Conservation (phyloP, 2,113 vertebrate genomes). For the Triplophysa dalaica region DNA sequence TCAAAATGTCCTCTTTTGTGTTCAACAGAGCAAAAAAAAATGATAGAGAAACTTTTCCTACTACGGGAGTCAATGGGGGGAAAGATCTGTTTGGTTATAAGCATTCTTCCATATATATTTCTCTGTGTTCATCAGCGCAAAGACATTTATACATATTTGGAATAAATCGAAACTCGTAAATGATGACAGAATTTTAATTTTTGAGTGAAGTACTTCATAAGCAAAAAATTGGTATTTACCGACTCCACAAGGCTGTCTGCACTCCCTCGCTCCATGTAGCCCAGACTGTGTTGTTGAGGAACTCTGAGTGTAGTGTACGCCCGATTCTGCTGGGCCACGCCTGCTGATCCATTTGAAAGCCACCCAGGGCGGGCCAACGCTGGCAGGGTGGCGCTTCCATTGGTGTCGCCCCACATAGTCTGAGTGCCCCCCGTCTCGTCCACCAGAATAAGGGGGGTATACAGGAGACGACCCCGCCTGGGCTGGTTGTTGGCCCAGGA, state of each 20-base stretch:
- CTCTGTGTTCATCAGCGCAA: too few relatives aligned
- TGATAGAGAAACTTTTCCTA: too few relatives aligned
- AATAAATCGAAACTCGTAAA: too few relatives aligned
- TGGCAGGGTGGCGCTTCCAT: conserved; percentile 57
- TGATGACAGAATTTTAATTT: too few relatives aligned
- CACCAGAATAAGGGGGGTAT: conserved; percentile 85
- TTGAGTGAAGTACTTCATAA: background rate
- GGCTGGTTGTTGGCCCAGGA: conserved; percentile 83
- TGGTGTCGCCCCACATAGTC: conserved; percentile 53
- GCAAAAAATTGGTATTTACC: conserved; percentile 67
- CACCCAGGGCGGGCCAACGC: conserved; percentile 59
- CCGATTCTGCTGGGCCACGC: conserved; percentile 61
- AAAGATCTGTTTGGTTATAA: too few relatives aligned
- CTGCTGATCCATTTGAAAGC: conserved; percentile 51
- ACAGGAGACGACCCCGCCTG: conserved; percentile 79
- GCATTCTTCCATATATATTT: too few relatives aligned
- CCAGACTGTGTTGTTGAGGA: conserved; percentile 72
- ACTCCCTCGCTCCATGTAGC: conserved; percentile 77
- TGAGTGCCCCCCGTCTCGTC: conserved; percentile 70
- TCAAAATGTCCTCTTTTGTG: too few relatives aligned
- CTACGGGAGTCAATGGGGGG: too few relatives aligned
- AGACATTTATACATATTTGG: too few relatives aligned
- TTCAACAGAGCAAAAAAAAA: too few relatives aligned
- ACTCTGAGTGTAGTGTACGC: conserved; percentile 80
- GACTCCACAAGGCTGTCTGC: conserved; percentile 91